phyloP scores from a whole-genome alignment of 2,797 vertebrate genomes.

The Peromyscus melanophrys region DNA sequence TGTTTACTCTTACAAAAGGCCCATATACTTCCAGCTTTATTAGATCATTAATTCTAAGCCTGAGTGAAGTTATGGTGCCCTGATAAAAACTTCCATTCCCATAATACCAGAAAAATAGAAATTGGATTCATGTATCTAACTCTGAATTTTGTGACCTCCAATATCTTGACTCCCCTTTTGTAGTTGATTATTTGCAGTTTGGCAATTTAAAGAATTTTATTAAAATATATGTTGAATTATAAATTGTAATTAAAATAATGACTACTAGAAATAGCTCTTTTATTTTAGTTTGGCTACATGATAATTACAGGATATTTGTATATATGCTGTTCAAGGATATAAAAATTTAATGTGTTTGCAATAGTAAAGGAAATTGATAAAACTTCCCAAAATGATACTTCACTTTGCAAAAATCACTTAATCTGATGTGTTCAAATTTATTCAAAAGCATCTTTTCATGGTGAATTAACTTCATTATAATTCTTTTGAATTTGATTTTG shows the following conservation, averaged over 20 bases:
- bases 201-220: background rate
- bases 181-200: background rate
- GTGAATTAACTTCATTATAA: background rate
- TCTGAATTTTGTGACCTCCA: constrained; percentile 48
- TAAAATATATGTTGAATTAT: background rate
- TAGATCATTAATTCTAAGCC: constrained; percentile 70
- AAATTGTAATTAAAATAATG: constrained; percentile 30
- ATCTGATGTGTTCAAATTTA: background rate
- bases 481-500: background rate
- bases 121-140: constrained; percentile 6
- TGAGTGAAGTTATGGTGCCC: constrained; percentile 4
- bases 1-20: constrained; percentile 56
- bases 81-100: constrained; percentile 56
- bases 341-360: background rate
- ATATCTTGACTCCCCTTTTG: background rate
- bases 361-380: background rate
- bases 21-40: constrained; percentile 60
- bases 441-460: background rate
- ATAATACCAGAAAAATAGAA: constrained; percentile 65
- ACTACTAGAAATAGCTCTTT: background rate
- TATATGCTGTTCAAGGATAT: constrained; percentile 1
- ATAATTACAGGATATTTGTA: background rate
- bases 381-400: background rate
- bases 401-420: background rate
- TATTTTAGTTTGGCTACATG: background rate